phyloP scores from a whole-genome alignment of 2,113 vertebrate species.

The Falcunculus frontatus region DNA sequence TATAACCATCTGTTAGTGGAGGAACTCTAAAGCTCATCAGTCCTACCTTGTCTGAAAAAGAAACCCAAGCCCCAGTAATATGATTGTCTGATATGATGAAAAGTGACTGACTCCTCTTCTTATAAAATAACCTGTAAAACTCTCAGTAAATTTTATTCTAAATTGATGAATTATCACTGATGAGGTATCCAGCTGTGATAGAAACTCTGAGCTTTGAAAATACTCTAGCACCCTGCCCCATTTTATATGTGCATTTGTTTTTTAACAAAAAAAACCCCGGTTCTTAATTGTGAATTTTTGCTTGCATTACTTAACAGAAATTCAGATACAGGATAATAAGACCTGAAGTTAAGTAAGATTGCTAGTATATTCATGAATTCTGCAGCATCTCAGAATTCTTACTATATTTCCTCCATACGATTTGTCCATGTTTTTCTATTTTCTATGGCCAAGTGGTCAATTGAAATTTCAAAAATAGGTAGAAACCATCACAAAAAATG shows the following conservation, averaged over 20 bases:
- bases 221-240: accelerated
- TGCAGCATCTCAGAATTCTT: not conserved
- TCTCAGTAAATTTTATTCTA: not conserved
- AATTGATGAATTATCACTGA: not conserved
- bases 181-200: not conserved
- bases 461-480: constrained; percentile 26
- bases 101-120: not conserved
- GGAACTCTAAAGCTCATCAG: not conserved
- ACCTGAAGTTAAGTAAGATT: not conserved
- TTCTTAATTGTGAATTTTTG: not conserved
- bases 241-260: not conserved
- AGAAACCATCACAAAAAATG: constrained; percentile 33
- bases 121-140: not conserved
- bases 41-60: not conserved
- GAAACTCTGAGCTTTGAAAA: not conserved
- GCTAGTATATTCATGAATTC: not conserved
- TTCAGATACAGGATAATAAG: not conserved
- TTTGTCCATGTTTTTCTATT: not conserved
- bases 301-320: not conserved
- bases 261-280: not conserved
- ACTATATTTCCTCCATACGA: not conserved
- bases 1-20: not conserved
- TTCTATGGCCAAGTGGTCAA: not conserved
- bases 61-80: not conserved
- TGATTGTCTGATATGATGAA: not conserved